Evolutionary conservation across 2,113 vertebrate species (phyloP).

Genomic region (Sander lucioperca): DNA sequence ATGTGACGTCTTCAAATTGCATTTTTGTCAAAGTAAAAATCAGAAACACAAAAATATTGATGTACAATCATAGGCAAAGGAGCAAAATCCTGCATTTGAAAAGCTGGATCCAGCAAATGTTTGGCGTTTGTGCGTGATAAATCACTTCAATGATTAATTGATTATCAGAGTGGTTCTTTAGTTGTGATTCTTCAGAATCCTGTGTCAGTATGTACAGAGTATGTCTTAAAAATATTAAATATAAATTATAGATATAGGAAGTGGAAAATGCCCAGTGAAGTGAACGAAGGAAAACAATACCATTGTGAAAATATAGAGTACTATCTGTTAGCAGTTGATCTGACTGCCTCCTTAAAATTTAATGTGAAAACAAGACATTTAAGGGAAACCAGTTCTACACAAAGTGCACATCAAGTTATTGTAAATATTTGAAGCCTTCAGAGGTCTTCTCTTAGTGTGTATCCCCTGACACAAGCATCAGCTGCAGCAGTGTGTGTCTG

Average conservation of each 20-base stretch:
- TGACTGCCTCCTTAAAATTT: neutral
- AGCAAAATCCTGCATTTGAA: neutral
- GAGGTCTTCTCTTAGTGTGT: neutral
- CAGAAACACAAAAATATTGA: neutral
- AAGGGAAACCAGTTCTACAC: neutral
- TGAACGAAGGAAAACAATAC: neutral
- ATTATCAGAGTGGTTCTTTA: no score
- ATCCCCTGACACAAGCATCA: neutral
- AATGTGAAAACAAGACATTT: conserved; percentile 13
- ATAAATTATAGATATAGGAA: neutral
- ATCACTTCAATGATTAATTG: neutral
- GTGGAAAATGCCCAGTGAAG: neutral
- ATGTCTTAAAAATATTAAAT: neutral
- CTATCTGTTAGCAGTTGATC: neutral
- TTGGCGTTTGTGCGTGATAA: neutral
- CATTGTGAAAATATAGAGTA: neutral
- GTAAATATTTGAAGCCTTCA: conserved; percentile 50
- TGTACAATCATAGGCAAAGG: neutral
- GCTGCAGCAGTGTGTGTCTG: conserved; percentile 27
- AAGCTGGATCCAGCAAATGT: neutral
- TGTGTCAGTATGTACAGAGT: neutral
- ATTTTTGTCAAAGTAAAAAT: no score
- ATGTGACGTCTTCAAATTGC: neutral
- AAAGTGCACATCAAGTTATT: conserved; percentile 14
- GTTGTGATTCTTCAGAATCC: neutral